Evolutionary conservation across 92 coral and sea anemone genomes (phyloP).

Genomic region (Zoanthus gigantus): DNA sequence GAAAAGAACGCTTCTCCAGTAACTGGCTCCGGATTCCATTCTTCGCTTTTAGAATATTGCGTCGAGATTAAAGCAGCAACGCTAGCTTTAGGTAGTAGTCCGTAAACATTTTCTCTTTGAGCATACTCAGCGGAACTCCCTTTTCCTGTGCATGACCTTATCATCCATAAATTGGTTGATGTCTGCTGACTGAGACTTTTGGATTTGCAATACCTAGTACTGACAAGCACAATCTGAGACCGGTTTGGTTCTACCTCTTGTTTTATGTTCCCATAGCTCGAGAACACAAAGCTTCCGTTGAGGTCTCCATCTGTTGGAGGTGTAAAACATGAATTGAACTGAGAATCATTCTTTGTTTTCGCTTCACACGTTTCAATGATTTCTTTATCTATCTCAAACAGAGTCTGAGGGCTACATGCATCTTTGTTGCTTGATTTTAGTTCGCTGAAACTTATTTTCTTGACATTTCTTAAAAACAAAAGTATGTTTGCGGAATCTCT

Average conservation of each 20-base stretch:
- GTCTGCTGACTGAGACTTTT: constrained; percentile 10
- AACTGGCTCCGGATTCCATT: constrained; percentile 74
- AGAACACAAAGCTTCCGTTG: constrained; percentile 61
- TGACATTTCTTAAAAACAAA: constrained; percentile 78
- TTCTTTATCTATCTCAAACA: constrained; percentile 78
- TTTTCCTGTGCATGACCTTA: constrained; percentile 77
- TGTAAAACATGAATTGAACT: constrained; percentile 20
- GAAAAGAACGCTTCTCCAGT: constrained; percentile 88
- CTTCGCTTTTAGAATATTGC: constrained; percentile 11
- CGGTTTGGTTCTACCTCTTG: constrained; percentile 33
- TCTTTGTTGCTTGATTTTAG: constrained; percentile 58
- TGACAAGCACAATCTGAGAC: constrained; percentile 63
- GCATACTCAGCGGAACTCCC: constrained; percentile 79
- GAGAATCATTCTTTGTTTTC: constrained; percentile 40
- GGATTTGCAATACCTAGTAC: constrained; percentile 48
- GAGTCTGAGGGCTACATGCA: constrained; percentile 55
- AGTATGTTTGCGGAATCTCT: constrained; percentile 77
- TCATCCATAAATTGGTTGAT: constrained; percentile 70
- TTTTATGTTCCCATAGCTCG: not conserved
- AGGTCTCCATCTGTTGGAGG: constrained; percentile 40
- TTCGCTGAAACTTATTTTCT: constrained; percentile 74
- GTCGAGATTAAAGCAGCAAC: constrained; percentile 81
- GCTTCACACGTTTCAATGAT: constrained; percentile 45
- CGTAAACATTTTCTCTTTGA: constrained; percentile 75
- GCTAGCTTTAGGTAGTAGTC: constrained; percentile 90